A percentile compares a stretch with the other conserved stretches of the same genome.
These are phyloP conservation scores for Drosophila koepferae DNA, from an alignment of 2,888 invertebrate species.

Conservation along the genomic window DNA sequence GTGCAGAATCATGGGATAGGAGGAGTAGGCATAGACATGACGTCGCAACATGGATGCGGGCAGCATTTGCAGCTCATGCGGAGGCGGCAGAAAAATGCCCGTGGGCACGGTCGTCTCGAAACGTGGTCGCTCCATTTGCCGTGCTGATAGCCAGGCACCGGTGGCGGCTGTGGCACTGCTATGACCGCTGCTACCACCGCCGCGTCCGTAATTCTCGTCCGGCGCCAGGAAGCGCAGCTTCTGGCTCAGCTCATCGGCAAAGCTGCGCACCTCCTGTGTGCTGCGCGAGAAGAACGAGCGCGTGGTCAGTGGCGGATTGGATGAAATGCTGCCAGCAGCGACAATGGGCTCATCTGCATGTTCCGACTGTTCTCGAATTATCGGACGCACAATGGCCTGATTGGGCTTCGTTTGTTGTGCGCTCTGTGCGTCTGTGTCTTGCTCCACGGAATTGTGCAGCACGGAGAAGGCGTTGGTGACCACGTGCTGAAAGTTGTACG, in stretches of 20 bases:
- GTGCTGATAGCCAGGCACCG: conserved; percentile 59
- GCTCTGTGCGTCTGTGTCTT: conserved; percentile 49
- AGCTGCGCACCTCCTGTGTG: conserved; percentile 85
- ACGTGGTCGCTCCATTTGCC: conserved; percentile 86
- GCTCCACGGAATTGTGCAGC: conserved; percentile 64
- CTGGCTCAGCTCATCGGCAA: conserved; percentile 90
- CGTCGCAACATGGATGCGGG: conserved; percentile 77
- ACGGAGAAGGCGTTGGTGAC: conserved; percentile 74
- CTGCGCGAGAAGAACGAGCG: conserved; percentile 69
- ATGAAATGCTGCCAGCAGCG: conserved; percentile 43
- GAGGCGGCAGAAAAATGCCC: conserved; percentile 92
- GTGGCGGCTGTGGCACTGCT: conserved; percentile 26
- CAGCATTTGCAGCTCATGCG: conserved; percentile 86
- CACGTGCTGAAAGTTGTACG: conserved; percentile 69
- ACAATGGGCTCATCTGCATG: conserved; percentile 40
- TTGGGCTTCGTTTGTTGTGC: conserved; percentile 85
- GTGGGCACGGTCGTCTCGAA: conserved; percentile 93
- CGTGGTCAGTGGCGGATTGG: conserved; percentile 84
- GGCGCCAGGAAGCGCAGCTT: conserved; percentile 90
- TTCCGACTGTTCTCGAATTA: conserved; percentile 81
- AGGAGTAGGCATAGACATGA: conserved; percentile 89
- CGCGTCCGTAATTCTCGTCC: conserved; percentile 84
- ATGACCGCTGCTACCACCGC: conserved; percentile 66
- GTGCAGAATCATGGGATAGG: conserved; percentile 86
- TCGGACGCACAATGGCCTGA: conserved; percentile 86